Evolutionary conservation across 2,113 vertebrate species (phyloP).

Genomic region (Glaucidium brasilianum): DNA sequence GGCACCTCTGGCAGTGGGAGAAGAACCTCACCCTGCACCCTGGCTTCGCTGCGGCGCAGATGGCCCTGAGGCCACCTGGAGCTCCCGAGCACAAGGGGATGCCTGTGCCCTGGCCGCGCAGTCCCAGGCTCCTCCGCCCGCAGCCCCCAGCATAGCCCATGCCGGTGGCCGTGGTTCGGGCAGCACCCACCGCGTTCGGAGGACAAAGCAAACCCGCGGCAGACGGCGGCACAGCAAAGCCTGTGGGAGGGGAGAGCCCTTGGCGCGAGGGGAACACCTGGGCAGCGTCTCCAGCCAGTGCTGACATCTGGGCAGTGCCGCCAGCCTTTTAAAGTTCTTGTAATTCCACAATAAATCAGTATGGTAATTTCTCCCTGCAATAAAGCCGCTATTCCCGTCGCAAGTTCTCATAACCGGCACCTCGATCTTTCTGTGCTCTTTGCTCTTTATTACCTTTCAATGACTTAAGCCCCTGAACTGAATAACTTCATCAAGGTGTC

Average conservation of each 20-base stretch:
- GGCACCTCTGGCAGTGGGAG: accelerated
- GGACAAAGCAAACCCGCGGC: neutral
- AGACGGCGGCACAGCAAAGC: accelerated
- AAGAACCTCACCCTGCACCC: neutral
- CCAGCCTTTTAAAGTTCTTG: slow-evolving; percentile 40
- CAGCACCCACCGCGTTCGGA: accelerated
- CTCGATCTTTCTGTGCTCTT: slow-evolving; percentile 66
- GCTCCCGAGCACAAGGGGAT: neutral
- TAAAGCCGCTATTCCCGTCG: slow-evolving; percentile 49
- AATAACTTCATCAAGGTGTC: slow-evolving; percentile 88
- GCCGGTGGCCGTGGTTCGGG: accelerated
- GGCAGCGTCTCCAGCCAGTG: neutral
- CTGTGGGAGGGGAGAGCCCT: neutral
- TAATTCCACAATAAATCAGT: slow-evolving; percentile 58
- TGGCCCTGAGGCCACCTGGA: neutral
- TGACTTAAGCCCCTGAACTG: slow-evolving; percentile 80
- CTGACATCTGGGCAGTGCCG: neutral
- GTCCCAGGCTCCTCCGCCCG: neutral
- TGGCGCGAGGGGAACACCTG: accelerated
- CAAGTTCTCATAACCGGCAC: slow-evolving; percentile 56
- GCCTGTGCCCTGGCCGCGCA: neutral
- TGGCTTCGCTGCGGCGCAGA: neutral
- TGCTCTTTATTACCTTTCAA: slow-evolving; percentile 83
- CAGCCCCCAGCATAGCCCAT: neutral
- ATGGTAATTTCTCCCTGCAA: slow-evolving; percentile 62